phyloP scores from a whole-genome alignment of 2,113 vertebrate species.

The Ginglymostoma cirratum region DNA sequence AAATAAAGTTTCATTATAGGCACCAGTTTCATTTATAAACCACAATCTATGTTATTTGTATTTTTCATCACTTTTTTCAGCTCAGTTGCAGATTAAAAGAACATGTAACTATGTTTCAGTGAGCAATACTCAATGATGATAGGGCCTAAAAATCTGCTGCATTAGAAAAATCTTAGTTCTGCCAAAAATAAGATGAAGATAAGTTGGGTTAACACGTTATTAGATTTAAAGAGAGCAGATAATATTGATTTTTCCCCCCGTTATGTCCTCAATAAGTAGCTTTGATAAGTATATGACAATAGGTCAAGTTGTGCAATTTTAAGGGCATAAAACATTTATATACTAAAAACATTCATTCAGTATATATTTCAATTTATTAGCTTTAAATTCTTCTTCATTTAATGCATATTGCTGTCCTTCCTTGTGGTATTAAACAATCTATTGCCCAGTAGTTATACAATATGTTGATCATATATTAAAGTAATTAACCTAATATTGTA shows the following conservation, averaged over 20 bases:
- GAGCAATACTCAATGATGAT: neutral
- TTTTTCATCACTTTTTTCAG: neutral
- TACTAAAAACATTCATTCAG: no score
- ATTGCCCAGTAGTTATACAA: neutral
- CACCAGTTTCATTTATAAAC: no score
- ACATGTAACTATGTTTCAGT: neutral
- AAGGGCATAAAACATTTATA: neutral
- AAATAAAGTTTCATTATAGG: no score
- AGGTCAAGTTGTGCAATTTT: neutral
- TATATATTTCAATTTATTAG: neutral
- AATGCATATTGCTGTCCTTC: neutral
- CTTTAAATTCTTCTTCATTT: neutral
- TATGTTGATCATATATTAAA: neutral
- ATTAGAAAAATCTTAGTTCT: neutral
- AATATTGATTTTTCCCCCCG: neutral
- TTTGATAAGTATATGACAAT: neutral
- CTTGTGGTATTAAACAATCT: neutral
- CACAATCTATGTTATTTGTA: neutral
- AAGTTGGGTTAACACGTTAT: neutral
- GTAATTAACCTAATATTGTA: neutral
- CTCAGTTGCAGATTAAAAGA: neutral
- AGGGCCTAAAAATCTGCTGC: neutral
- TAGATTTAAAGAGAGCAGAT: neutral
- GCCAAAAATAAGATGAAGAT: neutral
- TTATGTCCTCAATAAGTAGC: neutral